Base-by-base conservation (phyloP, 2,888 invertebrate genomes). In the Protonemura montana region DNA sequence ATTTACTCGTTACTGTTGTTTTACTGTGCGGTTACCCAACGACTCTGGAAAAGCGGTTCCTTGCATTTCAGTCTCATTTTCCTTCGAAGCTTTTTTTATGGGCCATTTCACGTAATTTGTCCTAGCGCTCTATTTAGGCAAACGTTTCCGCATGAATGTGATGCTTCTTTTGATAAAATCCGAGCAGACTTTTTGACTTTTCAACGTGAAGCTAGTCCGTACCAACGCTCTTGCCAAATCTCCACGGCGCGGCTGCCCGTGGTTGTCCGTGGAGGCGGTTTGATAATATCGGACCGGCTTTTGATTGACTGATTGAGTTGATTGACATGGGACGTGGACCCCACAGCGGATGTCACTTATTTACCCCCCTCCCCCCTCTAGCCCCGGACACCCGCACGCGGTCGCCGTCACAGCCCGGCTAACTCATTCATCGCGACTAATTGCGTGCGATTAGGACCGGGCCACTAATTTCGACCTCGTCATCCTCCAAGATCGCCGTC, bases 331-430 rank as follows among this genome's bases (percentile, higher is more conserved):
- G 85, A 86, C 86, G 86, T 84, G 85, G 77, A 35, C 86, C 87
- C 82, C 76, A 76, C 26, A 86, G 86, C 86, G 86, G 87, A 86
- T 86, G 86, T 87, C 35, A 77, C 87, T 86, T 86, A 81, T 87
- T 86, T 87, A 87, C 30, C 13, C 59, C 16, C 59, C 59, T 59
- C 21, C 59, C 59, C 59, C 59, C 59, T 21, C 21, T 13, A 1
- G 16, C 59, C 59, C 59, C 59, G 59, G 59, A 59, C 59, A 21
- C 59, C 59, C 59, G 59, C 59, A 59, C 59, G 59, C 59, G 59
- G 59, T 59, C 59, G 16, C 59, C 59, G 21, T 59, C 59, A 59
- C 59, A 59, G 59, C 16, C 59, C 59, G 59, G 6, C 16, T 59
- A 59, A 59, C 59, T 59, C 59, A 59, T 59, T 59, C 59, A 59